Percentiles rank a stretch among this genome's conserved stretches.
These are phyloP conservation scores for Cosmorhoe ocellata DNA, from an alignment of 2,888 invertebrate species.

Conservation along the genomic window DNA sequence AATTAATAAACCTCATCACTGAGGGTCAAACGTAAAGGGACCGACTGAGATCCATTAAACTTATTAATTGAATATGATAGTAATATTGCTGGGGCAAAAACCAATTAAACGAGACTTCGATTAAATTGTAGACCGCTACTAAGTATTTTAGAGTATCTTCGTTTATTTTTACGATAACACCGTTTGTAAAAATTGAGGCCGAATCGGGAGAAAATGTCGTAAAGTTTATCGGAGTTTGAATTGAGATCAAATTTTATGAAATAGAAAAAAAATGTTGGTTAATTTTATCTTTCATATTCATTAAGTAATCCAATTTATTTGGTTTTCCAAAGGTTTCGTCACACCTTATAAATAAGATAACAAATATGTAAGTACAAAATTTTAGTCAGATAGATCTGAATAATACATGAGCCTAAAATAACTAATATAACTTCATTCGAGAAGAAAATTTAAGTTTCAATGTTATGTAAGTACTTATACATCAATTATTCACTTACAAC, in stretches of 20 bases:
- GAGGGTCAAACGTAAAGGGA: constrained; percentile 39
- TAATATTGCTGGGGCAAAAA: constrained; percentile 53
- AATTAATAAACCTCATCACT: constrained; percentile 59
- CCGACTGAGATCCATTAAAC: constrained; percentile 59
- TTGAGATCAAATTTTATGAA: not conserved
- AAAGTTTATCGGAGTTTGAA: not conserved
- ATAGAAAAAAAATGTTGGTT: not conserved
- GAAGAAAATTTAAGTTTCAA: too few species aligned
- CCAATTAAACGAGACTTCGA: constrained; percentile 67
- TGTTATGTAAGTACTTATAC: too few species aligned
- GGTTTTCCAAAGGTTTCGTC: too few species aligned
- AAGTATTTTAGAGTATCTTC: constrained; percentile 53
- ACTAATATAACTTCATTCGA: too few species aligned
- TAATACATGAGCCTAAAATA: too few species aligned
- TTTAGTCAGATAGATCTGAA: too few species aligned
- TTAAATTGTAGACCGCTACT: constrained; percentile 61
- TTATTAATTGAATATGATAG: constrained; percentile 62
- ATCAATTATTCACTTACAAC: too few species aligned
- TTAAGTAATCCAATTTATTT: too few species aligned
- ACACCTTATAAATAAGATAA: too few species aligned
- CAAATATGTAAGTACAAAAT: too few species aligned
- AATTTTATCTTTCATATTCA: too few species aligned
- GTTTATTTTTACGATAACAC: constrained; percentile 53
- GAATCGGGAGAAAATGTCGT: constrained; percentile 26
- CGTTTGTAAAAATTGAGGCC: constrained; percentile 45